Conservation (phyloP, 2,797 vertebrate species). For the Phoxinus dragarum region DNA sequence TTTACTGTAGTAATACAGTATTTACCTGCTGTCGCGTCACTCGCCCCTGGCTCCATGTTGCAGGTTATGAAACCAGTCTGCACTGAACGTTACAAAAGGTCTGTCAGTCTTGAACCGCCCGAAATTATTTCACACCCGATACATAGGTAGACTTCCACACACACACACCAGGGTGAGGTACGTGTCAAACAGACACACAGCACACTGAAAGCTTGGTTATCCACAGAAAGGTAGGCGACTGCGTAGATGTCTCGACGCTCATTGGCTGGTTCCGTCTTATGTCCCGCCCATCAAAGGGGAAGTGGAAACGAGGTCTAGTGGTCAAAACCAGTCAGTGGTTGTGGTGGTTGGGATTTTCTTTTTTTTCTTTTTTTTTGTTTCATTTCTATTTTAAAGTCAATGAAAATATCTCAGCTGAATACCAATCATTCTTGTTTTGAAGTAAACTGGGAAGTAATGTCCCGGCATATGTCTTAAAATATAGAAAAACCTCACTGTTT, state of each 20-base stretch:
- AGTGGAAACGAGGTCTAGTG: conserved; percentile 11
- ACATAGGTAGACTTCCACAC: conserved; percentile 47
- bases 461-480: not conserved
- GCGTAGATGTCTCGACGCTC: conserved; percentile 10
- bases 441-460: not conserved
- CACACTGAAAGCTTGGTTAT: not conserved
- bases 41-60: conserved; percentile 71
- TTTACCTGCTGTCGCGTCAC: conserved; percentile 72
- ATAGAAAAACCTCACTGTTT: not conserved
- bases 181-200: conserved; percentile 72
- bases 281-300: conserved; percentile 19
- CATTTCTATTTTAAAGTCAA: not conserved
- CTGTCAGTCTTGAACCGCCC: not conserved
- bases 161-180: conserved; percentile 56
- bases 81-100: not conserved
- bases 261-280: conserved; percentile 66
- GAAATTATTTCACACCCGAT: not conserved
- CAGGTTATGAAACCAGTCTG: conserved; percentile 8
- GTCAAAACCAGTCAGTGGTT: not conserved
- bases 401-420: not conserved
- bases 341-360: not conserved
- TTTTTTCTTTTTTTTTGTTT: too few relatives aligned
- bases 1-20: not conserved
- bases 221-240: conserved; percentile 8
- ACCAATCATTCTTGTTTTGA: not conserved